Evolutionary conservation across 2,797 vertebrate species (phyloP).

Genomic region (Accipiter badius): DNA sequence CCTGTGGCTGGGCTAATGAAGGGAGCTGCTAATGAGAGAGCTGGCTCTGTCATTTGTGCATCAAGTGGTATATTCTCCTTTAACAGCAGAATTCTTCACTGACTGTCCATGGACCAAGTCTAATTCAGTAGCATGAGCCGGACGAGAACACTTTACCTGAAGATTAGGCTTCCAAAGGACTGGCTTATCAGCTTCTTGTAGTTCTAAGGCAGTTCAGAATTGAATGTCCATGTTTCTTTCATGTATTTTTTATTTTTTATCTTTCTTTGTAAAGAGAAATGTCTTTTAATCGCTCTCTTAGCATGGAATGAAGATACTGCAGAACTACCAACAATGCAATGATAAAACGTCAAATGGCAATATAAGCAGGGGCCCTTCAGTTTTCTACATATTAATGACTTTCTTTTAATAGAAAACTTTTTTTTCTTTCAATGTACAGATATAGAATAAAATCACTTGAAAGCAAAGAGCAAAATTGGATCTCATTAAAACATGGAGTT

Average conservation of each 20-base stretch:
- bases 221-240: neutral
- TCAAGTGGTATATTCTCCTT: neutral
- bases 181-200: neutral
- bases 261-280: neutral
- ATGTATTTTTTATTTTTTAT: neutral
- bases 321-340: neutral
- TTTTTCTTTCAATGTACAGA: neutral
- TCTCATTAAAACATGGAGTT: constrained; percentile 18
- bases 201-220: neutral
- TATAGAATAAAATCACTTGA: constrained; percentile 21
- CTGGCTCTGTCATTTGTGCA: neutral
- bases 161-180: neutral
- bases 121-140: neutral
- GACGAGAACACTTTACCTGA: neutral
- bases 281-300: neutral
- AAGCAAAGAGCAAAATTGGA: constrained; percentile 9
- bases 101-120: neutral
- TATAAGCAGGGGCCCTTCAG: neutral
- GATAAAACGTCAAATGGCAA: neutral
- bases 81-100: neutral
- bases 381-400: neutral
- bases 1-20: neutral
- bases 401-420: neutral
- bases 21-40: neutral
- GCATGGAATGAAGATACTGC: neutral